Evolutionary conservation across 2,113 vertebrate genomes (phyloP).

Genomic region (Chaenocephalus aceratus): DNA sequence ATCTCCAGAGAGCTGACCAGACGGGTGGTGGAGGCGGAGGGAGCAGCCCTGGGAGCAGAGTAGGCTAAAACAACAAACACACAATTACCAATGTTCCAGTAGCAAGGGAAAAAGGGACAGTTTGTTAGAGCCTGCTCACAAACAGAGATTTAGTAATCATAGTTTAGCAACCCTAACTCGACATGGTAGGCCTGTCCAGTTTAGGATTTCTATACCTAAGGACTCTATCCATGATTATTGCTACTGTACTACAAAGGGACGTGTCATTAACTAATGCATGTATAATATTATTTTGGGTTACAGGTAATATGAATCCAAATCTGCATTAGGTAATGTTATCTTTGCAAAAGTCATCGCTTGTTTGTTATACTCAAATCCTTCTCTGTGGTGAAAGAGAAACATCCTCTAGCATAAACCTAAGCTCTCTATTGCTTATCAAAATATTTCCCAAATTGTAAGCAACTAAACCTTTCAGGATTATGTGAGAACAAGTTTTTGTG

Average conservation of each 20-base stretch:
- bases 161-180: not conserved
- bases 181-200: not conserved
- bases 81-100: slow-evolving; percentile 3
- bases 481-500: not conserved
- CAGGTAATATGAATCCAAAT: not conserved
- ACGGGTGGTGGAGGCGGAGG: slow-evolving; percentile 86
- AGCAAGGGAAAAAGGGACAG: slow-evolving; percentile 22
- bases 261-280: not conserved
- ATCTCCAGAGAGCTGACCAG: slow-evolving; percentile 87
- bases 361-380: not conserved
- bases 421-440: not conserved
- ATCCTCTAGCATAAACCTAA: not conserved
- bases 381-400: not conserved
- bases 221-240: too few species aligned
- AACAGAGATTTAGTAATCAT: slow-evolving; percentile 5
- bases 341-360: not conserved
- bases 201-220: not conserved
- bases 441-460: not conserved
- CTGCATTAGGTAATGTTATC: not conserved
- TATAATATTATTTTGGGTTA: not conserved
- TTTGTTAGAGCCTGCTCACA: not conserved
- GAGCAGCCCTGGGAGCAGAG: slow-evolving; percentile 86
- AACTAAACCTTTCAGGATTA: not conserved
- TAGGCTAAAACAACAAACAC: slow-evolving; percentile 58
- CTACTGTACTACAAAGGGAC: not conserved